Percentiles rank a stretch among this genome's conserved stretches.
Conservation (phyloP, 1,140 invertebrate species). For the Adelges cooleyi region DNA sequence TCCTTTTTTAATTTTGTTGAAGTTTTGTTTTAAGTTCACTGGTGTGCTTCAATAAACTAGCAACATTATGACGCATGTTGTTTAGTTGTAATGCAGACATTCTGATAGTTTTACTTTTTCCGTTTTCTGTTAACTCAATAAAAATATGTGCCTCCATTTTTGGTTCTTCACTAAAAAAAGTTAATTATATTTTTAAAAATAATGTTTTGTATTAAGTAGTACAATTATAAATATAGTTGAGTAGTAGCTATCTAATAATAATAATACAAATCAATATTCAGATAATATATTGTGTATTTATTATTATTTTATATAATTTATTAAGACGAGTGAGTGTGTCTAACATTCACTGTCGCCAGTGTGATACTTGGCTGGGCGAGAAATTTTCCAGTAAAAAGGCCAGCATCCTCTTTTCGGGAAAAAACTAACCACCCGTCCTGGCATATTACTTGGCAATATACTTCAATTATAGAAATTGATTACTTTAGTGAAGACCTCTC, state of each 20-base stretch:
- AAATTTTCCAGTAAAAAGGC: too few species aligned
- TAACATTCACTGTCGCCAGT: not conserved
- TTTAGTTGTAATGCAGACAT: not conserved
- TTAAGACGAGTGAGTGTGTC: not conserved
- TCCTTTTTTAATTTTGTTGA: constrained; percentile 13
- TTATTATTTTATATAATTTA: not conserved
- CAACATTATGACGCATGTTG: constrained; percentile 6
- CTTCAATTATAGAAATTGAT: too few species aligned
- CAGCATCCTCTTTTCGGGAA: too few species aligned
- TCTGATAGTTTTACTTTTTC: not conserved
- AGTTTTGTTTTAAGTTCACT: constrained; percentile 8
- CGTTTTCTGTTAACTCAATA: not conserved
- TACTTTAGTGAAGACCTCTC: too few species aligned
- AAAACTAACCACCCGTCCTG: too few species aligned
- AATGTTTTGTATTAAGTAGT: too few species aligned
- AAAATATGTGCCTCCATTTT: not conserved
- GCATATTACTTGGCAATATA: too few species aligned
- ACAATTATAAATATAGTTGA: not conserved
- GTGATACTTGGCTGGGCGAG: too few species aligned
- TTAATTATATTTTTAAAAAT: too few species aligned
- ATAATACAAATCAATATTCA: not conserved
- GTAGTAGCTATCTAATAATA: not conserved
- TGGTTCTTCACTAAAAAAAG: not conserved
- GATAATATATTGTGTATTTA: not conserved
- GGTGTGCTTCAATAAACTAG: constrained; percentile 10